Percentiles rank a stretch among this genome's conserved stretches.
phyloP scores from a whole-genome alignment of 92 coral and sea anemone genomes.

The Diadumene lineata region DNA sequence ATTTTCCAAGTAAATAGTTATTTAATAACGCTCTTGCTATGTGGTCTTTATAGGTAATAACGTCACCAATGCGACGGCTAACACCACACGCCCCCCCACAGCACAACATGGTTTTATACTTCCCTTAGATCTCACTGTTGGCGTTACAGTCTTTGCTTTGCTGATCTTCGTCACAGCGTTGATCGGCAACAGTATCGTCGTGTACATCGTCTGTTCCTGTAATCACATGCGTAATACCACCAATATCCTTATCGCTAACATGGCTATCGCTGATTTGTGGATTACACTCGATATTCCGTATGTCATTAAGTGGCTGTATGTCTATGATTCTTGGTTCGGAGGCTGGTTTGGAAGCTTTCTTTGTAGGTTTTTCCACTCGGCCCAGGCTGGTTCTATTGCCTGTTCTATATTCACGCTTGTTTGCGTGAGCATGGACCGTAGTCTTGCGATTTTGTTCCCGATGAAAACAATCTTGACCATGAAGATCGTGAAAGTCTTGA shows the following conservation, averaged over 20 bases:
- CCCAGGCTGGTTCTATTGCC: conserved; percentile 63
- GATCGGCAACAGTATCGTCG: conserved; percentile 58
- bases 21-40: background rate
- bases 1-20: too few relatives aligned
- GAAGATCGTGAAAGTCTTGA: conserved; percentile 41
- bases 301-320: conserved; percentile 54
- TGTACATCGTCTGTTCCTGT: conserved; percentile 65
- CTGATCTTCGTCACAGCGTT: conserved; percentile 48
- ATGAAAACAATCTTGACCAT: conserved; percentile 58
- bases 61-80: conserved; percentile 6
- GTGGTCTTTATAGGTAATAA: conserved; percentile 17
- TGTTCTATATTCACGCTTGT: conserved; percentile 66
- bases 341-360: conserved; percentile 55
- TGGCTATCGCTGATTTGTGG: conserved; percentile 72
- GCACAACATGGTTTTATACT: background rate
- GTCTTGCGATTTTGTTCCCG: conserved; percentile 58
- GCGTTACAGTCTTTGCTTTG: conserved; percentile 47
- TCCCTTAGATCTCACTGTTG: conserved; percentile 48
- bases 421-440: conserved; percentile 63
- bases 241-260: conserved; percentile 70
- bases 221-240: conserved; percentile 72
- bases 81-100: background rate
- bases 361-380: conserved; percentile 66
- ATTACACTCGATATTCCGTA: conserved; percentile 68
- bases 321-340: conserved; percentile 57